Base-by-base conservation (phyloP, 2,113 vertebrate species). In the Smithornis capensis region DNA sequence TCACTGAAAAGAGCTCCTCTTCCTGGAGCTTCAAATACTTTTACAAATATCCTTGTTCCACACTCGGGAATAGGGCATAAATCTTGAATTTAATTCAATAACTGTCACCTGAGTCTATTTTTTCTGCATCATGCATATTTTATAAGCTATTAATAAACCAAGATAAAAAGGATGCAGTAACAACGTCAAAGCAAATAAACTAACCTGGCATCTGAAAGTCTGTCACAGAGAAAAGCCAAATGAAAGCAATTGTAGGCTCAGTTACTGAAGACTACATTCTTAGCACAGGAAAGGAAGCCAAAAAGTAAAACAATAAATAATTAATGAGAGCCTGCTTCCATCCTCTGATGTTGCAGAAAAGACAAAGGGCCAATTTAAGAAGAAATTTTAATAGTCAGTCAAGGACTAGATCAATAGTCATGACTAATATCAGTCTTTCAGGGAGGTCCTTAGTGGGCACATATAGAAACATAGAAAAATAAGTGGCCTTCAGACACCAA, bases 101-200 rank as follows among this genome's bases (percentile, higher is more conserved):
- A 68, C 38, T 92, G 88, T 62, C 90, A 92, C 15, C n/a, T 27
- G 13, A 93, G 55, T 59, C 68, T 79, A 31, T 92, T 88, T 78
- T 68, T 44, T 71, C 47, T 80, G 52, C 25, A 45, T 22, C 28
- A 65, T 79, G 28, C 28, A 71, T 92, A 76, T 94, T 95, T 84
- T 68, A 94, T 89, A 89, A 52, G 53, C 23, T 89, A 64, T 89
- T 87, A 89, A 87, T 90, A 93, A 88, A 65, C 73, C n/a, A 93
- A 90, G 49, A 93, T 94, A 82, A 87, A 94, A 92, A 89, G 52
- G 31, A 90, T 71, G 55, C 83, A 64, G 10, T 52, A 73, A 63
- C 70, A 79, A n/a, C 4, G 37, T 69, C 88, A 95, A 86, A 92
- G 37, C 56, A 92, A 94, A 95, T 74, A 91, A 92, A 92, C 52